phyloP scores from a whole-genome alignment of 2,888 invertebrate genomes.

The Poecilobothrus nobilitatus region DNA sequence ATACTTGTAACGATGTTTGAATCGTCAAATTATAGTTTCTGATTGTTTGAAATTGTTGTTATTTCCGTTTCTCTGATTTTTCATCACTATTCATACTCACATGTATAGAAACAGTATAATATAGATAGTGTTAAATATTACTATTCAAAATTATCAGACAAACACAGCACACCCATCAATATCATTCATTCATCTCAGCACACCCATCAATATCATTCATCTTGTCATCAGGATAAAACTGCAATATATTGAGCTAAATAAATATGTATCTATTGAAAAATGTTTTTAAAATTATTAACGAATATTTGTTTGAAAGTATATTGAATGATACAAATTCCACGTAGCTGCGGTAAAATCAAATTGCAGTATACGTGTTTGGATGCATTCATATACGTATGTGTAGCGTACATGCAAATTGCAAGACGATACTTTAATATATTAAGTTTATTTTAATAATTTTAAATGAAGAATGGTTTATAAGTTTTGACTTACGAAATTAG shows the following conservation, averaged over 20 bases:
- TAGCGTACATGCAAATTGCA: too few relatives aligned
- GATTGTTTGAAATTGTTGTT: conserved; percentile 24
- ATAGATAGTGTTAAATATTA: not conserved
- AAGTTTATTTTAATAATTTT: too few relatives aligned
- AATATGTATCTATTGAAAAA: not conserved
- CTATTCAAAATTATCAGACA: not conserved
- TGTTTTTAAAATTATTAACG: not conserved
- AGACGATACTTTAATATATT: too few relatives aligned
- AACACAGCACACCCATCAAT: not conserved
- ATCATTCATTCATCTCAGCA: not conserved
- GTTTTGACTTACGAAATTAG: too few relatives aligned
- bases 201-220: too few relatives aligned
- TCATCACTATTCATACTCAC: too few relatives aligned
- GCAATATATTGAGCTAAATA: not conserved
- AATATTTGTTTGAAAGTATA: not conserved
- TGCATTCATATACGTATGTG: too few relatives aligned
- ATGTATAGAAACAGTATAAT: too few relatives aligned
- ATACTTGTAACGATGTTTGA: conserved; percentile 32
- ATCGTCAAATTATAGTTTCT: conserved; percentile 31
- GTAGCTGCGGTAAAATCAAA: not conserved
- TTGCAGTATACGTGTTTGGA: not conserved
- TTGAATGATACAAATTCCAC: not conserved
- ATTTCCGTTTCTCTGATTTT: too few relatives aligned
- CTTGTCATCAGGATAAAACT: not conserved
- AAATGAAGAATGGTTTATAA: too few relatives aligned